Conservation (phyloP, 2,888 invertebrate species). For the Apantesis nais region DNA sequence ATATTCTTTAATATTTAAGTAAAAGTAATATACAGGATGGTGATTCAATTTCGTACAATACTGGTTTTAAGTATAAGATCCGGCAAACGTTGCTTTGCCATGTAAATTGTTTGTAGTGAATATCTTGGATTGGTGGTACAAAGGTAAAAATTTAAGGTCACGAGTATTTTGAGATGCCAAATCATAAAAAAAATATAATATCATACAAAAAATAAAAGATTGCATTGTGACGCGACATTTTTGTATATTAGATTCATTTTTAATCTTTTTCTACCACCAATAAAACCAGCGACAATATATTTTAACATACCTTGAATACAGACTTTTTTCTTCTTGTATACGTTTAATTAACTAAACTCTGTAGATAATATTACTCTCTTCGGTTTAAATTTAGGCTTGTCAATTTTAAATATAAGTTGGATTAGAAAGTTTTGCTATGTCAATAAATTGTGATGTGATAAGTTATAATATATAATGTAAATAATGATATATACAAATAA, state of each 20-base stretch:
- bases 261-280: background rate
- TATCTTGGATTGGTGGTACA: too few species aligned
- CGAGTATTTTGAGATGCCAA: too few species aligned
- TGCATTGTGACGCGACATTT: too few species aligned
- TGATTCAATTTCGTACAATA: background rate
- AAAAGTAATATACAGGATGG: background rate
- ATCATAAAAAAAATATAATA: too few species aligned
- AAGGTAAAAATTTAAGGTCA: too few species aligned
- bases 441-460: conserved; percentile 12
- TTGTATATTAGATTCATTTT: too few species aligned
- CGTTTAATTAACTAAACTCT: background rate
- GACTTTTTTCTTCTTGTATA: too few species aligned
- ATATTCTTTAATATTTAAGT: background rate
- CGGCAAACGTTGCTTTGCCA: too few species aligned
- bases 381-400: conserved; percentile 7
- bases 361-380: background rate
- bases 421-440: background rate
- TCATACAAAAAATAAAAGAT: too few species aligned
- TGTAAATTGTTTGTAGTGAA: too few species aligned
- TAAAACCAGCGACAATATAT: background rate
- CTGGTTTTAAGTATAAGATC: background rate
- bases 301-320: too few species aligned
- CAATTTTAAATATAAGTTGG: conserved; percentile 9
- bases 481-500: conserved; percentile 7
- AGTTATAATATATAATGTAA: conserved; percentile 6